Evolutionary conservation across 1,140 invertebrate genomes (phyloP).

Genomic region (Cecropterus lyciades): DNA sequence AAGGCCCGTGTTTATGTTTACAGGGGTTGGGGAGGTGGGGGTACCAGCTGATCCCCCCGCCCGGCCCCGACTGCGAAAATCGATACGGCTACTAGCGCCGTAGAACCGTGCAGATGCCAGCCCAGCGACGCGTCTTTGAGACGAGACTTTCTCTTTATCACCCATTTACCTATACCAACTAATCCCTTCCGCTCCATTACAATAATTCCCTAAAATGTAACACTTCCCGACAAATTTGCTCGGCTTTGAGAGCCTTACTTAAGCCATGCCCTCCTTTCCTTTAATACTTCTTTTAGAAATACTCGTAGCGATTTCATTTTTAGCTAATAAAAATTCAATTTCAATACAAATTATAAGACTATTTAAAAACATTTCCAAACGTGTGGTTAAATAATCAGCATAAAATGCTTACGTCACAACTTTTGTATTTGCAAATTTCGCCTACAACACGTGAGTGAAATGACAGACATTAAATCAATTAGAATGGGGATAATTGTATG

Average conservation of each 20-base stretch:
- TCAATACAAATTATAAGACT: conserved; percentile 1
- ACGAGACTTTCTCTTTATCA: conserved; percentile 42
- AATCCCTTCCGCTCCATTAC: conserved; percentile 40
- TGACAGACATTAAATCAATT: conserved; percentile 18
- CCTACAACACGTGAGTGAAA: conserved; percentile 3
- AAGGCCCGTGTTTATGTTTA: conserved; percentile 79
- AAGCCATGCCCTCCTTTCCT: conserved; percentile 28
- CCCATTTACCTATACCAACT: conserved; percentile 40
- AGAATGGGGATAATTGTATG: conserved; percentile 15
- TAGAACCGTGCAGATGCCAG: conserved; percentile 65
- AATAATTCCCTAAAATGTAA: conserved; percentile 40
- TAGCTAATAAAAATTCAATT: conserved; percentile 4
- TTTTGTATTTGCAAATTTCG: conserved; percentile 5
- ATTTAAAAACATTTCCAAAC: conserved; percentile 3
- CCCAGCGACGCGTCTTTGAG: conserved; percentile 59
- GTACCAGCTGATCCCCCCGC: conserved; percentile 64
- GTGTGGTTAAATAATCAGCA: conserved; percentile 4
- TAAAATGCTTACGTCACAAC: conserved; percentile 1
- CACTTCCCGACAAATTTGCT: conserved; percentile 32
- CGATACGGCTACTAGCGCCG: conserved; percentile 71
- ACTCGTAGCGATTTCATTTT: conserved; percentile 23
- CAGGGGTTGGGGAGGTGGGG: conserved; percentile 60
- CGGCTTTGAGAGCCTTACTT: conserved; percentile 28
- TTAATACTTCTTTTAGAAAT: conserved; percentile 27
- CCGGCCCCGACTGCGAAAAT: conserved; percentile 66